These are phyloP conservation scores for Dendrocopos noguchii DNA, from an alignment of 2,113 vertebrate genomes.

Conservation along the genomic window DNA sequence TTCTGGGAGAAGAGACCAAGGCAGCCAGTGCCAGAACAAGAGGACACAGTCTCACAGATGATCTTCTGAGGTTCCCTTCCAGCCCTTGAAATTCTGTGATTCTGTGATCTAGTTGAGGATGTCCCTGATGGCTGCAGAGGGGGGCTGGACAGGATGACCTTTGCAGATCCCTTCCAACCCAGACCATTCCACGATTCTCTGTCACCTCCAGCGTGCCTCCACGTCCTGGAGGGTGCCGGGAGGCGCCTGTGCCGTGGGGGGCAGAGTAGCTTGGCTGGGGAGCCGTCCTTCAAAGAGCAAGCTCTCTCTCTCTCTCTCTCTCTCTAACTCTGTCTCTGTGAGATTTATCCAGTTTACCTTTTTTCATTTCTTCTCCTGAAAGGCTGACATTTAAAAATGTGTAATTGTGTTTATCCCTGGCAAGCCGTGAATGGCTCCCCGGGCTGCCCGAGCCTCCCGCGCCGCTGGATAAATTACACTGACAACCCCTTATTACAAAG, in stretches of 20 bases:
- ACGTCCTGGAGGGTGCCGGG: background rate
- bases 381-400: conserved; percentile 72
- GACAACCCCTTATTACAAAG: conserved; percentile 73
- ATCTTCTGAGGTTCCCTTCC: no score
- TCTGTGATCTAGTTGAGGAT: no score
- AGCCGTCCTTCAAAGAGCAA: background rate
- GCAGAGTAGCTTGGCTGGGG: background rate
- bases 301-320: background rate
- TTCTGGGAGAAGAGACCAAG: no score
- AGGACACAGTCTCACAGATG: no score
- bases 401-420: conserved; percentile 72
- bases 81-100: no score
- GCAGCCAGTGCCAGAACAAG: no score
- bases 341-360: conserved; percentile 65
- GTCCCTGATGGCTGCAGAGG: no score
- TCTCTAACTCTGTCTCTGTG: background rate
- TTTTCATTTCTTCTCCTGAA: conserved; percentile 55
- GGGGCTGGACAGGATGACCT: no score
- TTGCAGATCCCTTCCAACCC: no score
- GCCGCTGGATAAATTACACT: conserved; percentile 65
- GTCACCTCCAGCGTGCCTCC: background rate
- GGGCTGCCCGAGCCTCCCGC: conserved; percentile 59
- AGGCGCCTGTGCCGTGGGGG: background rate
- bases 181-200: no score
- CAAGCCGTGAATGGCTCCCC: conserved; percentile 67